These are phyloP conservation scores for Charadrius vociferus DNA, from an alignment of 2,113 vertebrate genomes.

Conservation along the genomic window DNA sequence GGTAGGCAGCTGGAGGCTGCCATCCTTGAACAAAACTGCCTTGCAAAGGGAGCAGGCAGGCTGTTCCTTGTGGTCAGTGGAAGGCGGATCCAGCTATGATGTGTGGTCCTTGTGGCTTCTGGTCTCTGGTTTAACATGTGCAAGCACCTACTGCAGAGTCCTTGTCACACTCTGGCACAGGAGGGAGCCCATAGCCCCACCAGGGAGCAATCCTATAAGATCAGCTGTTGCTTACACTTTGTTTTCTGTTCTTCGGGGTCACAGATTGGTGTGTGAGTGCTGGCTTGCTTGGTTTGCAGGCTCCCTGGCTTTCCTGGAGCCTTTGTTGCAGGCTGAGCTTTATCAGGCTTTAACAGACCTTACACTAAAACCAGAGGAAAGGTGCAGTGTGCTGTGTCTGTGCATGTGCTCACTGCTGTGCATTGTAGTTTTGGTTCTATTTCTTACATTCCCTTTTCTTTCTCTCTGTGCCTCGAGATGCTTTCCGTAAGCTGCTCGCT, in stretches of 20 bases:
- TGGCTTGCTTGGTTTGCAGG: not conserved
- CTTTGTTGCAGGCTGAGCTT: not conserved
- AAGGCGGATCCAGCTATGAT: accelerated
- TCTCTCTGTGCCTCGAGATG: not conserved
- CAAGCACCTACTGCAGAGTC: not conserved
- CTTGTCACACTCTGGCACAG: accelerated
- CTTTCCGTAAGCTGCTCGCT: not conserved
- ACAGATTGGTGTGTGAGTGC: not conserved
- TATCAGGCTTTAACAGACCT: not conserved
- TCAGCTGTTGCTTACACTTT: not conserved
- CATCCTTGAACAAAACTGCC: not conserved
- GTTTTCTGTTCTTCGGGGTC: not conserved
- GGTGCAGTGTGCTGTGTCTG: not conserved
- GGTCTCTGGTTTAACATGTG: not conserved
- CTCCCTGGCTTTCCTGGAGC: not conserved
- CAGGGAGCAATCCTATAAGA: not conserved
- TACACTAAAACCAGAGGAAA: not conserved
- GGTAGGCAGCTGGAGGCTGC: not conserved
- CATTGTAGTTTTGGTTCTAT: not conserved
- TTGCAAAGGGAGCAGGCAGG: not conserved
- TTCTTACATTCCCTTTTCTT: not conserved
- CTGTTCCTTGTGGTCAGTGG: not conserved
- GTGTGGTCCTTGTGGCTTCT: not conserved
- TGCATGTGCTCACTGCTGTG: not conserved
- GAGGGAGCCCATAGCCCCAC: not conserved